These are phyloP conservation scores for Caenorhabditis parvicauda DNA, from an alignment of 2,888 invertebrate species.

Conservation along the genomic window DNA sequence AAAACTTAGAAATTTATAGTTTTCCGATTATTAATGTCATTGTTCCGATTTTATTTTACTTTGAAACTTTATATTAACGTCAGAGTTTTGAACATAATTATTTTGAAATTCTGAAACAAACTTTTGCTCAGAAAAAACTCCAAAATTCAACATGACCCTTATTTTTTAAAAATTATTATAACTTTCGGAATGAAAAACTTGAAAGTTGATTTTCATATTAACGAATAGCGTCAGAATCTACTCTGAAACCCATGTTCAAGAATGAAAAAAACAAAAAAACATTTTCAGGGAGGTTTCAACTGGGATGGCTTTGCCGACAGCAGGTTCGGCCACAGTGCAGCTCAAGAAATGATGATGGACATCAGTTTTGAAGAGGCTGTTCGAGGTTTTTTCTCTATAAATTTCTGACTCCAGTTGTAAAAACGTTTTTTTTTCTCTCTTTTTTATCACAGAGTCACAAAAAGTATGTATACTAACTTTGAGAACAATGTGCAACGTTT, in stretches of 20 bases:
- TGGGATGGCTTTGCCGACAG: slow-evolving; percentile 55
- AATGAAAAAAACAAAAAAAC: slow-evolving; percentile 68
- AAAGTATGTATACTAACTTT: neutral
- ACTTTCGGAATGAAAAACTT: neutral
- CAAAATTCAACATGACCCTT: too few species aligned
- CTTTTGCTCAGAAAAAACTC: too few species aligned
- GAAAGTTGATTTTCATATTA: neutral
- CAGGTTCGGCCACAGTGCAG: slow-evolving; percentile 44
- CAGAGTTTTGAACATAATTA: too few species aligned
- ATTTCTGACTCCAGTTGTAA: neutral
- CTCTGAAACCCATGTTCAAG: neutral
- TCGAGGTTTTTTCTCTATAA: slow-evolving; percentile 69
- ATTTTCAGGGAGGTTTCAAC: slow-evolving; percentile 69
- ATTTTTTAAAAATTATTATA: slow-evolving; percentile 3
- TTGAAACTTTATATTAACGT: too few species aligned
- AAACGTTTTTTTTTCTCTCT: slow-evolving; percentile 1
- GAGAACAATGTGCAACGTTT: too few species aligned
- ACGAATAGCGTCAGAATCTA: neutral
- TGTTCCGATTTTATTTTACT: too few species aligned
- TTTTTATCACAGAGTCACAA: too few species aligned
- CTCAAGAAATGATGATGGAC: slow-evolving; percentile 71
- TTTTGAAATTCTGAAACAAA: too few species aligned
- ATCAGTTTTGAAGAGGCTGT: slow-evolving; percentile 86
- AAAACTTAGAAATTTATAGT: too few species aligned
- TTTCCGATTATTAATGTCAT: too few species aligned